Conservation (phyloP, 2,113 vertebrate species). For the Lepidothrix coronata region DNA sequence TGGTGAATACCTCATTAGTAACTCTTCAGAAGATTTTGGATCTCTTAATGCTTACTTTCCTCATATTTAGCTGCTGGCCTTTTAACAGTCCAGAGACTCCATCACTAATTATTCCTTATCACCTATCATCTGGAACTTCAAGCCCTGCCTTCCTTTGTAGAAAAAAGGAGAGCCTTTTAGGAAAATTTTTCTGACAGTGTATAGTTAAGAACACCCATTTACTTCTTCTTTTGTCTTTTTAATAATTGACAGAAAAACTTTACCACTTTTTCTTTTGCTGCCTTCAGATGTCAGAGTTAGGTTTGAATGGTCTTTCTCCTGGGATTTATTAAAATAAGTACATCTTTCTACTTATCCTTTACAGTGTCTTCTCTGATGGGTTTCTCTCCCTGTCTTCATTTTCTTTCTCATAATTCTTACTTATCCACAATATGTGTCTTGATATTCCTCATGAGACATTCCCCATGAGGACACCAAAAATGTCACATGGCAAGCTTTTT, state of each 20-base stretch:
- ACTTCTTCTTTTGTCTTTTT: slow-evolving; percentile 4
- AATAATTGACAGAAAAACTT: slow-evolving; percentile 26
- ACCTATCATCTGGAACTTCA: not conserved
- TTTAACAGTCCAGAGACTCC: not conserved
- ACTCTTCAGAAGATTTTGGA: not conserved
- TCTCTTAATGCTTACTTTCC: not conserved
- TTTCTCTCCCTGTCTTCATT: not conserved
- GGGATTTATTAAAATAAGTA: slow-evolving; percentile 27
- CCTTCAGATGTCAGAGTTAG: slow-evolving; percentile 5
- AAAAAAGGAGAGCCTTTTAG: not conserved
- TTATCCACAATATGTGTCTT: not conserved
- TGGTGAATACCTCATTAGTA: slow-evolving; percentile 20
- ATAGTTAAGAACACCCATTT: slow-evolving; percentile 1
- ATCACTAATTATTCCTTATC: not conserved
- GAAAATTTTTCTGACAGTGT: not conserved
- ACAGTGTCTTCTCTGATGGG: not conserved
- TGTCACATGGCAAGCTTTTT: not conserved
- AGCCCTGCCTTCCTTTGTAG: not conserved
- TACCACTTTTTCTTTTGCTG: slow-evolving; percentile 16
- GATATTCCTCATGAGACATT: not conserved
- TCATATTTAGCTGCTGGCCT: not conserved
- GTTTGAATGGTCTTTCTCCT: slow-evolving; percentile 6
- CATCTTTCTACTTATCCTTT: not conserved
- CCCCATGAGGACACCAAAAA: not conserved
- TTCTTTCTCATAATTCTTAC: not conserved